phyloP scores from a whole-genome alignment of 2,888 invertebrate species.

The Drosophila macrothrix region DNA sequence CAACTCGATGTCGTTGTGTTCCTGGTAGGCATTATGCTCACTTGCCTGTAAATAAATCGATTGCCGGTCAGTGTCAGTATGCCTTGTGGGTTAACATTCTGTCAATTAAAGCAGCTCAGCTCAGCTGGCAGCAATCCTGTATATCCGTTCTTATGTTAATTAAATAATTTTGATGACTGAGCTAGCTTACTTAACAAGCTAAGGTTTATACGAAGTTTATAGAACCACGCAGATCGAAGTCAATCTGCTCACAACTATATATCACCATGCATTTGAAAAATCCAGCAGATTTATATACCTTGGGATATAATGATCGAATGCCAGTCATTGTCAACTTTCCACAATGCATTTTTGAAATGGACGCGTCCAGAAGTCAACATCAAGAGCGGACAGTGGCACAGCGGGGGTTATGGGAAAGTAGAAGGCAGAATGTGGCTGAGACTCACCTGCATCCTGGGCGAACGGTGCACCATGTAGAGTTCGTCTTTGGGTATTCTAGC shows the following conservation, averaged over 20 bases:
- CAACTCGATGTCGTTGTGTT: constrained; percentile 84
- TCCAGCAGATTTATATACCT: too few species aligned
- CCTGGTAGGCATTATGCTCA: constrained; percentile 78
- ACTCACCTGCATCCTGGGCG: constrained; percentile 82
- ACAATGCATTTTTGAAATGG: too few species aligned
- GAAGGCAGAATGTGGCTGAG: neutral
- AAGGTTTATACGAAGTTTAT: neutral
- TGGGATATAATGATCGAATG: too few species aligned
- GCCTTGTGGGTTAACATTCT: neutral
- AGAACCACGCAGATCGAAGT: neutral
- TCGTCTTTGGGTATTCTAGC: constrained; percentile 85
- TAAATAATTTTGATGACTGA: too few species aligned
- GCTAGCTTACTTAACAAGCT: neutral
- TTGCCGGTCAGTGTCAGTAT: neutral
- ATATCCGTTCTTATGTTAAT: neutral
- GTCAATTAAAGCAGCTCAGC: neutral
- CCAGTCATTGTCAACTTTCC: too few species aligned
- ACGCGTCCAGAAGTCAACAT: too few species aligned
- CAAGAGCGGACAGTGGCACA: too few species aligned
- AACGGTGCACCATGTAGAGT: constrained; percentile 83
- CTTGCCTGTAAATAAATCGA: constrained; percentile 28
- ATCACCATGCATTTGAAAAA: too few species aligned
- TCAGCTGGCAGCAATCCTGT: neutral
- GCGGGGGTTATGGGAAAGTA: neutral
- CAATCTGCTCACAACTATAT: too few species aligned